These are phyloP conservation scores for Dasypolia templi DNA, from an alignment of 2,888 invertebrate genomes.

Conservation along the genomic window DNA sequence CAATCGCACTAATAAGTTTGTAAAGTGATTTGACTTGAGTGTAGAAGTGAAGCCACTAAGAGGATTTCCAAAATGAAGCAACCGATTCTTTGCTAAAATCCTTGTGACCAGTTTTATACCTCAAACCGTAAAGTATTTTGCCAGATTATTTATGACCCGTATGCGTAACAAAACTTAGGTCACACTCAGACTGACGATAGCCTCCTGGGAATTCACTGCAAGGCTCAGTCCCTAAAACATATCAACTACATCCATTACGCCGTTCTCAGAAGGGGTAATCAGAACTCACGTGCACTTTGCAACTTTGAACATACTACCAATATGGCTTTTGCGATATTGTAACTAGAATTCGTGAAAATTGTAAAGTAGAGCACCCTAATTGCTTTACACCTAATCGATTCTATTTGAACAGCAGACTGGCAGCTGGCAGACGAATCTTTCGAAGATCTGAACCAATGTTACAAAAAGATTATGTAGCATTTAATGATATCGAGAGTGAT, in stretches of 20 bases:
- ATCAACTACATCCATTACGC: slow-evolving; percentile 43
- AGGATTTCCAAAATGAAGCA: background rate
- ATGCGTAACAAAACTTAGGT: slow-evolving; percentile 3
- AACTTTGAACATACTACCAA: too few relatives aligned
- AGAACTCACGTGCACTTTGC: slow-evolving; percentile 37
- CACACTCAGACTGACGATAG: background rate
- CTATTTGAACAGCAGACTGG: background rate
- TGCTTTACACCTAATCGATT: background rate
- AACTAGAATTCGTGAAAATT: background rate
- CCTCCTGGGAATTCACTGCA: slow-evolving; percentile 31
- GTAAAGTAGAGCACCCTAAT: background rate
- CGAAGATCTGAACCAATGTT: background rate
- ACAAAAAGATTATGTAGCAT: background rate
- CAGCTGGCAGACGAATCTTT: background rate
- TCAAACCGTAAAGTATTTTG: slow-evolving; percentile 6
- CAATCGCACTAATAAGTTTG: too few relatives aligned
- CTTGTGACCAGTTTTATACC: background rate
- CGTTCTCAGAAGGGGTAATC: slow-evolving; percentile 40
- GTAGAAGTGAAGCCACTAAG: background rate
- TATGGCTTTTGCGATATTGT: background rate
- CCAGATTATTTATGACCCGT: slow-evolving; percentile 9
- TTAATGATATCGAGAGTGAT: background rate
- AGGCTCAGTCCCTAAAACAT: slow-evolving; percentile 37
- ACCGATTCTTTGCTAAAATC: background rate
- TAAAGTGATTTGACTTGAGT: too few relatives aligned